Percentiles rank a stretch among this genome's conserved stretches.
Evolutionary conservation across 2,113 vertebrate genomes (phyloP).

Genomic region (Penelope pileata): DNA sequence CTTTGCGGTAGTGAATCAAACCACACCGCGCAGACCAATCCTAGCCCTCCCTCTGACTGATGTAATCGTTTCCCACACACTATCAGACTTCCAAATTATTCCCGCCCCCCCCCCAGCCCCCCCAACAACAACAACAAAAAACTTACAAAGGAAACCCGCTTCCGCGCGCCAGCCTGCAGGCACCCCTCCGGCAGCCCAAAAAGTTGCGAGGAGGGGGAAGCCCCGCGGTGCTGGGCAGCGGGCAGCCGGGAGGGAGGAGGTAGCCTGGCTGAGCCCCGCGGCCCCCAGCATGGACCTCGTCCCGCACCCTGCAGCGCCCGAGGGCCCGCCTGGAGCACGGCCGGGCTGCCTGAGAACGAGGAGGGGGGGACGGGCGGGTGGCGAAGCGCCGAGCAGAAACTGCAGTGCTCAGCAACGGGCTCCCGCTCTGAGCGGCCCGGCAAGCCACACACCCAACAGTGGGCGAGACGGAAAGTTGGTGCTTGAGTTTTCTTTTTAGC

Average conservation of each 20-base stretch:
- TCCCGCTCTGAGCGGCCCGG: rapidly evolving
- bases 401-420: no score
- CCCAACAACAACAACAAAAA: not conserved
- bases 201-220: not conserved
- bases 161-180: not conserved
- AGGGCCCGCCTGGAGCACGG: no score
- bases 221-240: not conserved
- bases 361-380: no score
- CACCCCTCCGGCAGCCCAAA: not conserved
- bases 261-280: not conserved
- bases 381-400: no score
- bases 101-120: not conserved
- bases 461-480: not conserved
- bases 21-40: conserved; percentile 77
- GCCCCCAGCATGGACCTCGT: no score
- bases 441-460: not conserved
- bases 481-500: not conserved
- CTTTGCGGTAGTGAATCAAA: conserved; percentile 82
- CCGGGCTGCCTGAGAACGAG: no score
- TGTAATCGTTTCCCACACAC: conserved; percentile 81
- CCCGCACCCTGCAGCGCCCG: no score
- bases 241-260: not conserved
- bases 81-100: conserved; percentile 71
- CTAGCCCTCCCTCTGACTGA: conserved; percentile 76
- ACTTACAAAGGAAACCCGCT: conserved; percentile 42